Percentiles rank a stretch among this genome's conserved stretches.
Evolutionary conservation across 92 coral and sea anemone species (phyloP).

Genomic region (Heteractis magnifica): DNA sequence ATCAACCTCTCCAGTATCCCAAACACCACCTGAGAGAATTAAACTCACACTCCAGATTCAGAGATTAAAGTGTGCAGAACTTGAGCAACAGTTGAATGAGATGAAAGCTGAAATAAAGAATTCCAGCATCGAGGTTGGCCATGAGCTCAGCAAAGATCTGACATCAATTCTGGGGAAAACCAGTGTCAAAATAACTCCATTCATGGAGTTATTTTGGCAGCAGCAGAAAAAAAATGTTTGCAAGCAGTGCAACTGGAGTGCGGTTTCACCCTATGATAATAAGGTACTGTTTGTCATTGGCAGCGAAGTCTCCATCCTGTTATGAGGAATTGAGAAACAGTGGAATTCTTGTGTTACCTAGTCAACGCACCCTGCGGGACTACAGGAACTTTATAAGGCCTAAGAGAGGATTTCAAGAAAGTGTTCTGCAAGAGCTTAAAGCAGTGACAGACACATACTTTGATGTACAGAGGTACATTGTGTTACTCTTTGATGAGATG

Average conservation of each 20-base stretch:
- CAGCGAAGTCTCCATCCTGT: constrained; percentile 36
- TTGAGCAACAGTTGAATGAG: not conserved
- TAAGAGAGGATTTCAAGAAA: constrained; percentile 17
- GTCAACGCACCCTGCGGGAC: constrained; percentile 26
- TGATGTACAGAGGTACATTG: not conserved
- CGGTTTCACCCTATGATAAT: constrained; percentile 44
- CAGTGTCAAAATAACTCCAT: constrained; percentile 23
- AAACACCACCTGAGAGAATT: constrained; percentile 6
- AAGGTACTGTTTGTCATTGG: constrained; percentile 31
- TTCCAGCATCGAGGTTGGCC: constrained; percentile 4
- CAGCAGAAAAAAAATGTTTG: constrained; percentile 32
- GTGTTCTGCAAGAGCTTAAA: constrained; percentile 7
- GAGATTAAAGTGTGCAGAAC: not conserved
- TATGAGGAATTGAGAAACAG: constrained; percentile 41
- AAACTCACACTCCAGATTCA: not conserved
- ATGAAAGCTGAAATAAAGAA: not conserved
- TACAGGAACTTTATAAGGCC: constrained; percentile 33
- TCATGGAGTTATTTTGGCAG: constrained; percentile 49
- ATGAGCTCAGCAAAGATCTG: not conserved
- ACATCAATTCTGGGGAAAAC: not conserved
- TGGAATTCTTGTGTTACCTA: constrained; percentile 17
- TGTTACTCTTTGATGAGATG: no score
- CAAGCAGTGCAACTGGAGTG: constrained; percentile 24
- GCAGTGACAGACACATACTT: not conserved
- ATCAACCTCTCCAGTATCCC: not conserved